Percentiles rank a stretch among this genome's conserved stretches.
Evolutionary conservation across 2,797 vertebrate species (phyloP).

Genomic region (Oreochromis mossambicus): DNA sequence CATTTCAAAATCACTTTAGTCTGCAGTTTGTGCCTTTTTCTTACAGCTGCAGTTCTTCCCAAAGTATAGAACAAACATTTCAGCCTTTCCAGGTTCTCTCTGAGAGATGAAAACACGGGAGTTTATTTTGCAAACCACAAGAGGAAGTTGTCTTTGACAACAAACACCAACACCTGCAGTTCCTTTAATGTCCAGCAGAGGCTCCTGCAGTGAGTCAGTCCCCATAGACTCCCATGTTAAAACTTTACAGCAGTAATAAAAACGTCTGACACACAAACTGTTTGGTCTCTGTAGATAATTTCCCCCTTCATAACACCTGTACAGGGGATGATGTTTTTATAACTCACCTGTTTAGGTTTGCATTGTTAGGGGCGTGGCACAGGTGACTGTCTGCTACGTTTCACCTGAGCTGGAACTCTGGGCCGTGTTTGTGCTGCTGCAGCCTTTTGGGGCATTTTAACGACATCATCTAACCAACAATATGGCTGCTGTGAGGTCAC

Average conservation of each 20-base stretch:
- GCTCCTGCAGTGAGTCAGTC: not conserved
- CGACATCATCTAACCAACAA: not conserved
- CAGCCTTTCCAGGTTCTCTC: accelerated
- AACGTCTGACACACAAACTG: not conserved
- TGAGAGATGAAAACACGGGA: not conserved
- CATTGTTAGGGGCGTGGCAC: not conserved
- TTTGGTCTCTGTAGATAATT: not conserved
- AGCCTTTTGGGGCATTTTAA: not conserved
- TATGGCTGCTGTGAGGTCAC: not conserved
- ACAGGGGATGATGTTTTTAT: accelerated
- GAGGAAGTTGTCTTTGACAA: not conserved
- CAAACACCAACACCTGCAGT: not conserved
- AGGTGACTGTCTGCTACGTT: not conserved
- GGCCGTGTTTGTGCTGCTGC: accelerated
- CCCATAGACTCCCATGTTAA: not conserved
- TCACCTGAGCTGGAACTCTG: not conserved
- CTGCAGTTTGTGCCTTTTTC: not conserved
- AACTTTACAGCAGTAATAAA: not conserved
- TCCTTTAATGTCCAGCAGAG: not conserved
- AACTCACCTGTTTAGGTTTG: not conserved
- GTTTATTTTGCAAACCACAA: not conserved
- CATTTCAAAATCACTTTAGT: accelerated
- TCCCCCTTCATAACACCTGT: not conserved
- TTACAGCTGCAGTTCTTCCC: not conserved
- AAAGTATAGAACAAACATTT: not conserved